These are phyloP conservation scores for Poecilia velifera DNA, from an alignment of 2,797 vertebrate genomes.

Conservation along the genomic window DNA sequence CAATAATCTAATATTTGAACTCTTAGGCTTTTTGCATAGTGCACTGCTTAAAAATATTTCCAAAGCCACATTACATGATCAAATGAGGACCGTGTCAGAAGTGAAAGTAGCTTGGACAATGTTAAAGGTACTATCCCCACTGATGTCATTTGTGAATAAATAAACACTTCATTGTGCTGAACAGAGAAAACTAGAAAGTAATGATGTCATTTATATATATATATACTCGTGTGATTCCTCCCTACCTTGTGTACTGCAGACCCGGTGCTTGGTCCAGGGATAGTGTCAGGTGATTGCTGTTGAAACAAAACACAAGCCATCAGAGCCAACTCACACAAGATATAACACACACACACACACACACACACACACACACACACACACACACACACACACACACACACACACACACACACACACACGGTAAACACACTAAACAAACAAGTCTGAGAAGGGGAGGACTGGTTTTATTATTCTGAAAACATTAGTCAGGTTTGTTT, in stretches of 20 bases:
- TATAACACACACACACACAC: conserved; percentile 13
- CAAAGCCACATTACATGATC: conserved; percentile 29
- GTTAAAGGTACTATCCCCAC: conserved; percentile 23
- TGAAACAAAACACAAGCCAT: conserved; percentile 60
- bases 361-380: conserved; percentile 36
- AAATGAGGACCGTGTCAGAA: conserved; percentile 15
- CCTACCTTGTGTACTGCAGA: conserved; percentile 79
- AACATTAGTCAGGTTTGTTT: conserved; percentile 43
- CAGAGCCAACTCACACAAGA: conserved; percentile 39
- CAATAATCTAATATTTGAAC: conserved; percentile 25
- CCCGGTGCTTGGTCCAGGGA: conserved; percentile 79
- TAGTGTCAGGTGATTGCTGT: conserved; percentile 85
- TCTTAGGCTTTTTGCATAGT: conserved; percentile 17
- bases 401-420: conserved; percentile 36
- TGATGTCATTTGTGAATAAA: conserved; percentile 70
- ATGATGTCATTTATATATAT: conserved; percentile 59
- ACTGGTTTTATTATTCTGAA: conserved; percentile 49
- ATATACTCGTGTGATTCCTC: background rate
- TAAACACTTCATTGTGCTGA: conserved; percentile 47
- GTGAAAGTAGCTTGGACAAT: conserved; percentile 35
- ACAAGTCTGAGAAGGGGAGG: conserved; percentile 33
- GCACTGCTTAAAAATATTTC: conserved; percentile 16
- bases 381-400: conserved; percentile 33
- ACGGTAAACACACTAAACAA: conserved; percentile 57
- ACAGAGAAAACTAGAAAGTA: conserved; percentile 26